These are phyloP conservation scores for Sebastes trivittatus DNA, from an alignment of 2,797 vertebrate genomes.

Conservation along the genomic window DNA sequence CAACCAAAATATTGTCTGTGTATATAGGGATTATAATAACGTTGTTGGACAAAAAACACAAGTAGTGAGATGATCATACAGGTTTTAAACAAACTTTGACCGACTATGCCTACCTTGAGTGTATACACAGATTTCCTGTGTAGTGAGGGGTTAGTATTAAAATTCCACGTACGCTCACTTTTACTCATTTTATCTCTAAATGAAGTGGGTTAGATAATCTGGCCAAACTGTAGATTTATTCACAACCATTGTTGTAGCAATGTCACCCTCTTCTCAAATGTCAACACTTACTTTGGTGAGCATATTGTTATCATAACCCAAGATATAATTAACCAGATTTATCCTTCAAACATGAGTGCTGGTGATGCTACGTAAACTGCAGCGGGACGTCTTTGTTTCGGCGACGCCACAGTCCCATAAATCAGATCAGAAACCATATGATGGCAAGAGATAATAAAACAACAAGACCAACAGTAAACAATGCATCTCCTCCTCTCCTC, in stretches of 20 bases:
- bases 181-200: not conserved
- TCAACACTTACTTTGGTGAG: not conserved
- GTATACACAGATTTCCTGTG: not conserved
- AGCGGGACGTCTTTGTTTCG: constrained; percentile 22
- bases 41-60: not conserved
- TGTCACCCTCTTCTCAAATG: not conserved
- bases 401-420: constrained; percentile 11
- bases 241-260: not conserved
- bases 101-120: not conserved
- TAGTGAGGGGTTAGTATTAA: not conserved
- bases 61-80: not conserved
- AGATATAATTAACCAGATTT: not conserved
- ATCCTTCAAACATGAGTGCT: constrained; percentile 3
- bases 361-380: not conserved
- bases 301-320: not conserved
- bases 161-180: not conserved
- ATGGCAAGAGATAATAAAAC: constrained; percentile 23
- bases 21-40: no score
- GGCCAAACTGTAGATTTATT: not conserved
- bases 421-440: constrained; percentile 27
- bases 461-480: constrained; percentile 54
- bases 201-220: not conserved
- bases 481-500: constrained; percentile 33
- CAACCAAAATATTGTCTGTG: no score
- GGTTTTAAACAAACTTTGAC: not conserved